phyloP scores from a whole-genome alignment of 2,113 vertebrate genomes.

The Hemiscyllium ocellatum region DNA sequence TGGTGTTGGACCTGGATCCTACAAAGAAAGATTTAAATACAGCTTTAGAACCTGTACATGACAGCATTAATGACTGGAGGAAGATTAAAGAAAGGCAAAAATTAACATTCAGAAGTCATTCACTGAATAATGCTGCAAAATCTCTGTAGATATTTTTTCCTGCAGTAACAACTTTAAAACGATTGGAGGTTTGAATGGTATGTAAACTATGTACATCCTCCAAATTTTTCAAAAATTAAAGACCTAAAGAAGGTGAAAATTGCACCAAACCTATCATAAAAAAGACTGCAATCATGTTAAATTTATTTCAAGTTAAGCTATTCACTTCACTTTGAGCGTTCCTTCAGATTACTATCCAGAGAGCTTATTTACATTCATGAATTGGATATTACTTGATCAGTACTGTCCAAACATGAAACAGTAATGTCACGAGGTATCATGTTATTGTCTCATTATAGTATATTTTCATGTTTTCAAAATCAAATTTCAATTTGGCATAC shows the following conservation, averaged over 20 bases:
- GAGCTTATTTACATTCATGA: background rate
- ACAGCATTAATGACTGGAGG: constrained; percentile 38
- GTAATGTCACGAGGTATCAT: background rate
- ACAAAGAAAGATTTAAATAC: constrained; percentile 41
- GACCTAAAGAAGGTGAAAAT: background rate
- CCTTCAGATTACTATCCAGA: background rate
- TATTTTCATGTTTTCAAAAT: background rate
- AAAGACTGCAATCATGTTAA: background rate
- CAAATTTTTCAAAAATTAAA: constrained; percentile 32
- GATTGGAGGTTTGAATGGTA: background rate
- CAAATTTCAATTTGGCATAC: constrained; percentile 41
- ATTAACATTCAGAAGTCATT: background rate
- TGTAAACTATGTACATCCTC: background rate
- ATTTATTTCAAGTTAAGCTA: background rate
- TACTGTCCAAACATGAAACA: constrained; percentile 48
- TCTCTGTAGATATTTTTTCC: background rate
- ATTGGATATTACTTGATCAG: background rate
- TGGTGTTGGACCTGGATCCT: constrained; percentile 86
- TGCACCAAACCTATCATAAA: background rate
- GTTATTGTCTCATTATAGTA: background rate
- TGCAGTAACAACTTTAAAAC: background rate
- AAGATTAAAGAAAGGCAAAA: constrained; percentile 30
- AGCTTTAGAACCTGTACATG: constrained; percentile 40
- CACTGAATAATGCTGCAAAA: background rate
- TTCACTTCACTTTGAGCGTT: background rate